Percentiles rank a stretch among this genome's conserved stretches.
phyloP scores from a whole-genome alignment of 2,888 invertebrate species.

The Chymomyza caudatula region DNA sequence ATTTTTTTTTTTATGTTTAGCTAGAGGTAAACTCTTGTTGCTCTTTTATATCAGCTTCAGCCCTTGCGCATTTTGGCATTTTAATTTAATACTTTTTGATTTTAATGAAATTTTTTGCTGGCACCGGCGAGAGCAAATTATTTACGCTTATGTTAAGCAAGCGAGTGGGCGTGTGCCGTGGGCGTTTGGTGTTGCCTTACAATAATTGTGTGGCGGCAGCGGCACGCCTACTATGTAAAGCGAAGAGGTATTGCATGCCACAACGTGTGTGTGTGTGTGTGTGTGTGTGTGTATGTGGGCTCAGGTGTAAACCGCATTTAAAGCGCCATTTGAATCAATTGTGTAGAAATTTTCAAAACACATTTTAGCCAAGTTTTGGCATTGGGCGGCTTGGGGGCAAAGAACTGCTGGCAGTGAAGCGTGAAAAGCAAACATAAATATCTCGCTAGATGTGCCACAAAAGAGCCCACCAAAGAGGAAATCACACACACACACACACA shows the following conservation, averaged over 20 bases:
- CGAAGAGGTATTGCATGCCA: constrained; percentile 7
- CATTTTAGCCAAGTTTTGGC: constrained; percentile 27
- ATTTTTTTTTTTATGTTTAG: neutral
- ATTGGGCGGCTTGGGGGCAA: constrained; percentile 3
- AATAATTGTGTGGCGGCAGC: constrained; percentile 5
- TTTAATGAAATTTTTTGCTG: constrained; percentile 54
- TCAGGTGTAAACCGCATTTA: constrained; percentile 27
- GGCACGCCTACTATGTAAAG: constrained; percentile 36
- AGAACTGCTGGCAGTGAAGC: constrained; percentile 39
- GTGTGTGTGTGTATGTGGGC: neutral
- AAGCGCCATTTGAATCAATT: constrained; percentile 65
- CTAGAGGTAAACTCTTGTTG: neutral
- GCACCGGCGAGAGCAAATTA: constrained; percentile 43
- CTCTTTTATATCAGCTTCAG: neutral
- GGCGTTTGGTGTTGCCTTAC: neutral
- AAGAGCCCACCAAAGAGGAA: constrained; percentile 35
- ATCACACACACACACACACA: constrained; percentile 14
- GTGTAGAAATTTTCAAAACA: constrained; percentile 56
- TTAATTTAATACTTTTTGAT: constrained; percentile 20
- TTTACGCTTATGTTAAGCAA: constrained; percentile 30
- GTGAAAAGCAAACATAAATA: constrained; percentile 70
- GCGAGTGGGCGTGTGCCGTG: neutral
- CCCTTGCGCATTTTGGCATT: neutral
- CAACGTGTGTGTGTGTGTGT: neutral
- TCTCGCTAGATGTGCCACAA: constrained; percentile 40